Evolutionary conservation across 1,140 invertebrate genomes (phyloP), one percentile per base, ranked within the genome.

Genomic region (Anastatus disparis): DNA sequence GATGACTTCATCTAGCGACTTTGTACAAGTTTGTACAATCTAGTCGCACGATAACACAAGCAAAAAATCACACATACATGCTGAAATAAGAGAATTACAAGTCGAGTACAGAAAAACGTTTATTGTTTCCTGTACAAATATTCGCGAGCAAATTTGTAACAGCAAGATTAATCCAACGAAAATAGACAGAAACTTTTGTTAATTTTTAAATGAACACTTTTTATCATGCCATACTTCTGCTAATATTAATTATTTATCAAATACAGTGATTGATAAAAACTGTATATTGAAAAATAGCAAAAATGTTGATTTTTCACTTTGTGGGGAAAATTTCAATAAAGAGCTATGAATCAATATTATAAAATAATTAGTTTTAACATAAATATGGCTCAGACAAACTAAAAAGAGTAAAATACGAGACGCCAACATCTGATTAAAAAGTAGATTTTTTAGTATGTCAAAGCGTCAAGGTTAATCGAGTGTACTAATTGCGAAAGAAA

Each of bases 1-100:
- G 87, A 91, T 77, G 90, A 91, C 77, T 91, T 91, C 76, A 91
- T 91, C 89, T 91, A 90, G 87, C 87, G 84, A 79, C 78, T 78
- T 81, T 81, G 75, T 74, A 77, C 52, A 35, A 40, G 55, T 77
- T 75, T 72, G 77, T 74, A 79, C 72, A 78, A 76, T 83, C 81
- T 84, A 85, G 82, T 85, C 81, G 81, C 78, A 77, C 78, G 58
- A 69, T 77, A 72, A 46, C 15, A 38, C 20, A 64, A 17, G 27
- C 48, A 64, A 29, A 72, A 59, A 27, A 61, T 72, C 73, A 77
- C 73, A 77, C 69, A 78, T 63, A 74, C 42, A 64, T 69, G 64
- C 70, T 71, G 67, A 74, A 68, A 76, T 68, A 75, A 72, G 70
- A 71, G 74, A 46, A 48, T 58, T 67, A n/a, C n/a, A n/a, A n/a